Conservation (phyloP, 2,888 invertebrate species). For the Chrysolina americana region DNA sequence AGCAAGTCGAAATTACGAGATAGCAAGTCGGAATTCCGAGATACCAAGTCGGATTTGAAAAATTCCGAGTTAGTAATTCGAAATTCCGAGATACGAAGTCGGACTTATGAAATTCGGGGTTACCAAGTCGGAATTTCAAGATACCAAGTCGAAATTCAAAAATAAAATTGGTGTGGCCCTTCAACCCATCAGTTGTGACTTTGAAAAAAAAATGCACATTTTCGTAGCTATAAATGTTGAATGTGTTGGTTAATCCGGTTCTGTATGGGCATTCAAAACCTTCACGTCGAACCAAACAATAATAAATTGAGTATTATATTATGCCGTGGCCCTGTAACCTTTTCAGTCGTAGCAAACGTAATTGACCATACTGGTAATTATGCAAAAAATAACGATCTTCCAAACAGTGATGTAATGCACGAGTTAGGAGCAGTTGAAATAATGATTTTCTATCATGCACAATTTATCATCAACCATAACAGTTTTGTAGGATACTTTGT, state of each 20-base stretch:
- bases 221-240: not conserved
- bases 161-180: too few species aligned
- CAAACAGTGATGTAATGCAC: constrained; percentile 25
- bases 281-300: constrained; percentile 12
- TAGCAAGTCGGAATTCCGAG: too few species aligned
- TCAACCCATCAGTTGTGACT: too few species aligned
- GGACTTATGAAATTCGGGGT: too few species aligned
- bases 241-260: not conserved
- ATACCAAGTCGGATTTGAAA: too few species aligned
- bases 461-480: constrained; percentile 16
- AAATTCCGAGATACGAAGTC: too few species aligned
- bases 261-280: not conserved
- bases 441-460: constrained; percentile 18
- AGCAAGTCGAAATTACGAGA: too few species aligned
- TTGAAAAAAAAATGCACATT: not conserved
- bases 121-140: too few species aligned
- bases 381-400: constrained; percentile 21
- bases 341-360: constrained; percentile 13
- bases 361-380: constrained; percentile 12
- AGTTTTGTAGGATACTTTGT: not conserved
- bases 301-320: not conserved
- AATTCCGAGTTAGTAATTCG: too few species aligned
- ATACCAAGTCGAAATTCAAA: too few species aligned
- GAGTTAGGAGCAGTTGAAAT: constrained; percentile 10
- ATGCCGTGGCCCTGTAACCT: constrained; percentile 20